Base-by-base conservation (phyloP, 1,140 invertebrate species). In the Pectinophora gossypiella region DNA sequence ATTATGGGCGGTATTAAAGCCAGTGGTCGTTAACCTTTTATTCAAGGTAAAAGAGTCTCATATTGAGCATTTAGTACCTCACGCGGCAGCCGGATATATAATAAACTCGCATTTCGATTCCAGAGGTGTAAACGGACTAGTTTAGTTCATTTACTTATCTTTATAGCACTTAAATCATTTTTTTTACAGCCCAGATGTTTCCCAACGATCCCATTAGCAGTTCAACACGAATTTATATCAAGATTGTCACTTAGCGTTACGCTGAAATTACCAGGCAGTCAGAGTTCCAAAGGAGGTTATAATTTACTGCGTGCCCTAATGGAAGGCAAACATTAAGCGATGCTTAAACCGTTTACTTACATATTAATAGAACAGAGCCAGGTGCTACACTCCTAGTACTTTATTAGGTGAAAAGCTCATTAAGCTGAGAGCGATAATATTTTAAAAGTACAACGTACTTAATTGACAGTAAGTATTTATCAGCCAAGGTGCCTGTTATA, bases 311-410 rank as follows among this genome's bases (percentile, higher is more conserved):
- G 44, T 59, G 54, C 49, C 43, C 72, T 85, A 85, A 85, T 85
- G 82, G 82, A 83, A 83, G 73, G 54, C 63, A 61, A 62, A 56
- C 79, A 77, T 82, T 83, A 83, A 78, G 66, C 54, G 58, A 63
- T 22, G 60, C 71, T 69, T 72, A 67, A 76, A 76, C 56, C 66
- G 66, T 71, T 77, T 79, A 74, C 36, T 20, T 21, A 51, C 56
- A 62, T 83, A 81, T 82, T 82, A 81, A 85, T 81, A 85, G 79
- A 80, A 68, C 61, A 72, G 54, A 45, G 70, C 79, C 78, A 80
- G 78, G 77, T 82, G 78, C 51, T 51, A 51, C 56, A 64, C 59
- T 40, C n/a, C 36, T 16, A 40, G 67, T 71, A 68, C 68, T 72
- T 66, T 63, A 51, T 66, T 80, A 80, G 73, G 72, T 57, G 46